A percentile compares a stretch with the other conserved stretches of the same genome.
Conservation (phyloP, 2,888 invertebrate species). For the Caenorhabditis doughertyi region DNA sequence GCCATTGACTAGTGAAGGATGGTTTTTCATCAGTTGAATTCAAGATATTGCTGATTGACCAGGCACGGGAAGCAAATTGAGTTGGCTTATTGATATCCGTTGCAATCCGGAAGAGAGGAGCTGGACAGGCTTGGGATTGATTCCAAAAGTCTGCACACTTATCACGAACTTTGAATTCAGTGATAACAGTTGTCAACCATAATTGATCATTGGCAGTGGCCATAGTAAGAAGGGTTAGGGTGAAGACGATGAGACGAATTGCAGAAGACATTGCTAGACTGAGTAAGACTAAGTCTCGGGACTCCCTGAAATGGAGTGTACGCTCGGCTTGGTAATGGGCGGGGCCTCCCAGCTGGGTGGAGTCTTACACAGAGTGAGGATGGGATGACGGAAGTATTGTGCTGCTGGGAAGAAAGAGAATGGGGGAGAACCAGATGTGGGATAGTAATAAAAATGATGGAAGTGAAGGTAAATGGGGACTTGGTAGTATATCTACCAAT, state of each 20-base stretch:
- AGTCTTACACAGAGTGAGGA: neutral
- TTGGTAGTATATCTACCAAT: neutral
- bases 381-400: neutral
- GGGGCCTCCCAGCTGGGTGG: neutral
- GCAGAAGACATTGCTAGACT: conserved; percentile 11
- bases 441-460: neutral
- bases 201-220: conserved; percentile 1
- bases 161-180: conserved; percentile 52
- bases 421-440: neutral
- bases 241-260: neutral
- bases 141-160: conserved; percentile 53
- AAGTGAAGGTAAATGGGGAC: neutral
- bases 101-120: conserved; percentile 42
- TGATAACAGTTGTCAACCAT: conserved; percentile 55
- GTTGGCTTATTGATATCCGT: conserved; percentile 34
- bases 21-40: conserved; percentile 21
- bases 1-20: conserved; percentile 57
- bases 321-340: neutral
- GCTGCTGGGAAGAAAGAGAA: neutral
- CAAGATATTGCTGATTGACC: conserved; percentile 23
- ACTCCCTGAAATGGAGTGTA: no score
- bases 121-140: conserved; percentile 31
- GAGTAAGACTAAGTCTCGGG: no score
- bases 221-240: neutral
- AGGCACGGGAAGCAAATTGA: conserved; percentile 46